Conservation (phyloP, 2,797 vertebrate species). For the Notolepis coatsorum region DNA sequence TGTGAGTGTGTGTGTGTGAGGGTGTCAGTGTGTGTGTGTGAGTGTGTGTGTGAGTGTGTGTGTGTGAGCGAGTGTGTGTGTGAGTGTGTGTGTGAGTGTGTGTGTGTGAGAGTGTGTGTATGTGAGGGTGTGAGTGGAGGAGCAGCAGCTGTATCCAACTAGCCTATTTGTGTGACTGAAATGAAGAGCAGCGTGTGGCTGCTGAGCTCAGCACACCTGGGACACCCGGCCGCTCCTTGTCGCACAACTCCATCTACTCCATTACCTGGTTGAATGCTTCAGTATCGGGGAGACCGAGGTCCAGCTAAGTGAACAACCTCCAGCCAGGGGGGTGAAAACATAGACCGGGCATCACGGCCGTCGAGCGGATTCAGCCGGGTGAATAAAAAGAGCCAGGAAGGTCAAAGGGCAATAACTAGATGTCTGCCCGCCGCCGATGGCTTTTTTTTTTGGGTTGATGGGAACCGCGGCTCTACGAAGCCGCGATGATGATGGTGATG, state of each 20-base stretch:
- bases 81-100: too few relatives aligned
- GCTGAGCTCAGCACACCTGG: constrained; percentile 1
- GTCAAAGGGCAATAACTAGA: not conserved
- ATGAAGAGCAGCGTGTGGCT: not conserved
- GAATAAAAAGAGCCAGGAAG: not conserved
- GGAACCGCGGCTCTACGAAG: not conserved
- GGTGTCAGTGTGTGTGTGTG: not conserved
- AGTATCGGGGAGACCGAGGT: not conserved
- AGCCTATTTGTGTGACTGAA: not conserved
- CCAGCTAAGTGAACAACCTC: not conserved
- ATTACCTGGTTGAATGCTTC: constrained; percentile 3
- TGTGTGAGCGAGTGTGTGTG: too few relatives aligned
- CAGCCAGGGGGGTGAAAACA: too few relatives aligned
- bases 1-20: not conserved
- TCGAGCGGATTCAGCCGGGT: not conserved
- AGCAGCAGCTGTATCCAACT: too few relatives aligned
- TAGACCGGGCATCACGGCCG: too few relatives aligned
- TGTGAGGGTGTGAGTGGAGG: too few relatives aligned
- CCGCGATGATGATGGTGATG: not conserved
- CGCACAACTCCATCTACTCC: constrained; percentile 7
- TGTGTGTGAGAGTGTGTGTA: too few relatives aligned
- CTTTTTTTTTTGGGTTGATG: not conserved
- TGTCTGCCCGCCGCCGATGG: too few relatives aligned
- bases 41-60: too few relatives aligned
- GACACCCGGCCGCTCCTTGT: not conserved